phyloP scores from a whole-genome alignment of 1,140 invertebrate species.

The Lasioglossum albipes region DNA sequence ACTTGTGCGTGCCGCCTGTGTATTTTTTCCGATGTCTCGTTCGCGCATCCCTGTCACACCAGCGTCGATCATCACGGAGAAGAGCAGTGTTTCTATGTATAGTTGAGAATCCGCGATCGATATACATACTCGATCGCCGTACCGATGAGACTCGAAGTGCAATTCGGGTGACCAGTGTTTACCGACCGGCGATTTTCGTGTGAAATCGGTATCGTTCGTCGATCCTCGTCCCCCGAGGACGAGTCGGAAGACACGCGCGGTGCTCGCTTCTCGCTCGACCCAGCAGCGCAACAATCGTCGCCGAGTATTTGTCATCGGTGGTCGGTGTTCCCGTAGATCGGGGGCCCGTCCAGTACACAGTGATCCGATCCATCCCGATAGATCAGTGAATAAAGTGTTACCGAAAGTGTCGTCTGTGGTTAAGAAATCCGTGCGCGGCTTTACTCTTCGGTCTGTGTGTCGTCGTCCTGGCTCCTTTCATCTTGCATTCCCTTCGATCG shows the following conservation, averaged over 20 bases:
- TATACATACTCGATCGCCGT: conserved; percentile 33
- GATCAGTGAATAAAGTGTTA: conserved; percentile 32
- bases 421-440: conserved; percentile 20
- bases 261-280: background rate
- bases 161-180: conserved; percentile 8
- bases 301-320: conserved; percentile 12
- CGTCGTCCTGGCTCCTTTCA: conserved; percentile 36
- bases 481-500: conserved; percentile 46
- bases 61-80: background rate
- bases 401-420: background rate
- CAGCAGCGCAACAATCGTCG: background rate
- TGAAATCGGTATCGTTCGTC: conserved; percentile 30
- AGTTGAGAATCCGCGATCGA: conserved; percentile 27
- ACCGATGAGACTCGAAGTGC: background rate
- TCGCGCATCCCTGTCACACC: too few relatives aligned
- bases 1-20: background rate
- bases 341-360: background rate
- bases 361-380: conserved; percentile 11
- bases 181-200: conserved; percentile 39
- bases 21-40: too few relatives aligned
- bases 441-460: background rate
- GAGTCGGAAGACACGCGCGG: background rate
- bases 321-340: background rate
- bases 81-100: conserved; percentile 12
- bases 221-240: conserved; percentile 1